These are phyloP conservation scores for Aythya fuligula DNA, from an alignment of 2,797 vertebrate species.

Conservation along the genomic window DNA sequence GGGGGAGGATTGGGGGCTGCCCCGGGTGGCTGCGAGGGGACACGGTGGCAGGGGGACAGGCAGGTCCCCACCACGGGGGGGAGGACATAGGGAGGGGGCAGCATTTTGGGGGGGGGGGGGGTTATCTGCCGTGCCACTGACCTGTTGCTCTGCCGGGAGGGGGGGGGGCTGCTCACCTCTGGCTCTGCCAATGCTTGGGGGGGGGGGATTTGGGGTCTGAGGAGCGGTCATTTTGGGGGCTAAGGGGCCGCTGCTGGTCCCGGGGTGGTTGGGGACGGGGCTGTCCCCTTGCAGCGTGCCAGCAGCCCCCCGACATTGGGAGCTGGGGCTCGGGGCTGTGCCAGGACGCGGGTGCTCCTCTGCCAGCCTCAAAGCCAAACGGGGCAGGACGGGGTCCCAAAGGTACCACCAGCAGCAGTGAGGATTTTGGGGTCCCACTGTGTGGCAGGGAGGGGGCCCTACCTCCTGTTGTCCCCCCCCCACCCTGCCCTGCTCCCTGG, in stretches of 20 bases:
- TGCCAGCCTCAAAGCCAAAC: background rate
- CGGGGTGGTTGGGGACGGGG: rapidly evolving
- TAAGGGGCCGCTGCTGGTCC: rapidly evolving
- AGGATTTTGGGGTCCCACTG: background rate
- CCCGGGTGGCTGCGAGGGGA: no score
- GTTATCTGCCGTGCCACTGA: background rate
- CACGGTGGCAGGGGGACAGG: rapidly evolving
- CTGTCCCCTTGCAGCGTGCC: no score
- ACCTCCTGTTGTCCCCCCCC: rapidly evolving
- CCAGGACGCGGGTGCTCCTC: background rate
- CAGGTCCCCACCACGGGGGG: no score
- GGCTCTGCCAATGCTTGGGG: background rate
- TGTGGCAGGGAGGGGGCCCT: rapidly evolving
- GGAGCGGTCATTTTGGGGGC: rapidly evolving
- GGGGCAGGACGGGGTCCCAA: rapidly evolving
- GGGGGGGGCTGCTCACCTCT: background rate
- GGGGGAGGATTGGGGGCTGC: background rate
- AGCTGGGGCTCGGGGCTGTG: background rate
- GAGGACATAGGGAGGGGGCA: background rate
- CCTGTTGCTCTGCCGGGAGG: background rate
- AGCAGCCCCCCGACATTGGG: background rate
- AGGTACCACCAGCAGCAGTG: background rate
- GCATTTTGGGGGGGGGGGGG: background rate
- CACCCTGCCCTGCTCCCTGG: background rate
- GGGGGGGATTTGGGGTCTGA: background rate